These are phyloP conservation scores for Podarcis muralis DNA, from an alignment of 2,113 vertebrate species.

Conservation along the genomic window DNA sequence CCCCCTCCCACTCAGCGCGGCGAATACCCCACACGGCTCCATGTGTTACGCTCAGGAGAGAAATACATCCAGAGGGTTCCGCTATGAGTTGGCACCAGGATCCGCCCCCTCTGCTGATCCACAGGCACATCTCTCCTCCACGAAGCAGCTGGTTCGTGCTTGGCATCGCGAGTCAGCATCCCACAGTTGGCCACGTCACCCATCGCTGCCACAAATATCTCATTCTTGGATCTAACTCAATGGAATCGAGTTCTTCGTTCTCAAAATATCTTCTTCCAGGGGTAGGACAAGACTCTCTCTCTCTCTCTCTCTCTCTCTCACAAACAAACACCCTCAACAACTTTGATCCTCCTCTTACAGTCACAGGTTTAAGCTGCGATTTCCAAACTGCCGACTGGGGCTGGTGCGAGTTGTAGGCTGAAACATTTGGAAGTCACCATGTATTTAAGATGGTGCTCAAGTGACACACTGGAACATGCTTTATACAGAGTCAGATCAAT, in stretches of 20 bases:
- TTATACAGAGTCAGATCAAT: no score
- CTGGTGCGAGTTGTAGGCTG: neutral
- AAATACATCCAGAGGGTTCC: neutral
- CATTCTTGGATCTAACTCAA: neutral
- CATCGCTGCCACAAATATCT: no score
- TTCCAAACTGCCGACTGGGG: neutral
- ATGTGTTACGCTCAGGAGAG: neutral
- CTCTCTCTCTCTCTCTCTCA: neutral
- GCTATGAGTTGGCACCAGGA: neutral
- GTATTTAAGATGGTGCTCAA: no score
- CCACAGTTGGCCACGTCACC: neutral
- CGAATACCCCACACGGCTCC: neutral
- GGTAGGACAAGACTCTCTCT: neutral
- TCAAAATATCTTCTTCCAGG: neutral
- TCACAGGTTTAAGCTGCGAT: neutral
- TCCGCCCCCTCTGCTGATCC: neutral
- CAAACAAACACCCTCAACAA: no score
- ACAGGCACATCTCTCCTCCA: neutral
- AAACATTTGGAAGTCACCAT: neutral
- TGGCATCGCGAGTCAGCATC: neutral
- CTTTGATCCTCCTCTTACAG: neutral
- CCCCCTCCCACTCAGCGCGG: neutral
- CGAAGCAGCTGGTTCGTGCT: neutral
- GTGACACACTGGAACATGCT: no score
- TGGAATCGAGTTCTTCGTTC: accelerated